phyloP scores from a whole-genome alignment of 2,113 vertebrate species.

The Semicossyphus pulcher region DNA sequence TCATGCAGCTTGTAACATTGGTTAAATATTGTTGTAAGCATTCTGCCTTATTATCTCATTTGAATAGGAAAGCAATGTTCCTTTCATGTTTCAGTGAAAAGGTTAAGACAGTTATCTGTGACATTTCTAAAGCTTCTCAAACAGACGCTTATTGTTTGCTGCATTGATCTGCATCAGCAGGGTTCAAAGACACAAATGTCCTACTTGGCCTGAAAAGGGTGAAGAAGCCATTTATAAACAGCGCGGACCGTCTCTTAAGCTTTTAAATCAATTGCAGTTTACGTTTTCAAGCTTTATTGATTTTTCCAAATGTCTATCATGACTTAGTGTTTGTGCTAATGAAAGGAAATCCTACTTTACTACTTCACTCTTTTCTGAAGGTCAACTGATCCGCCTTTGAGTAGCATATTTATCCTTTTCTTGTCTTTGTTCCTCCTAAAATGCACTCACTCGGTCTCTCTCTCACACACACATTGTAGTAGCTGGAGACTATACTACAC shows the following conservation, averaged over 20 bases:
- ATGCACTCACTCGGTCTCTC: neutral
- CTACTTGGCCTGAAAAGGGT: constrained; percentile 13
- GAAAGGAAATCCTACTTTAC: constrained; percentile 50
- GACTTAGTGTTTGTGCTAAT: constrained; percentile 54
- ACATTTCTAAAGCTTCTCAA: no score
- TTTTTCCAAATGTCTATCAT: constrained; percentile 54
- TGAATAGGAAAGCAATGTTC: constrained; percentile 4
- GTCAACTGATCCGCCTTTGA: constrained; percentile 25
- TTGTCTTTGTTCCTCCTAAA: constrained; percentile 21
- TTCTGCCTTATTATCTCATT: neutral
- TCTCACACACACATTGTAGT: neutral
- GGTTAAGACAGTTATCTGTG: constrained; percentile 9
- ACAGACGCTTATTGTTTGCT: neutral
- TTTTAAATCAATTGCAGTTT: constrained; percentile 49
- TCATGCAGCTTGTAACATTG: neutral
- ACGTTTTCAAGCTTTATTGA: constrained; percentile 66
- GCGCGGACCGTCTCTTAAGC: constrained; percentile 17
- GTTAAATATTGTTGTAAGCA: neutral
- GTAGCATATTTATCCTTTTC: neutral
- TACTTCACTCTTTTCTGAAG: constrained; percentile 16
- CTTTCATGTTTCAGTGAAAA: constrained; percentile 8
- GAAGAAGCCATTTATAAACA: constrained; percentile 35
- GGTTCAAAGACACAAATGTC: constrained; percentile 9
- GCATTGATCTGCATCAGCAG: constrained; percentile 38
- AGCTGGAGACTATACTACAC: neutral